Evolutionary conservation across 1,140 invertebrate genomes (phyloP).

Genomic region (Nomia melanderi): DNA sequence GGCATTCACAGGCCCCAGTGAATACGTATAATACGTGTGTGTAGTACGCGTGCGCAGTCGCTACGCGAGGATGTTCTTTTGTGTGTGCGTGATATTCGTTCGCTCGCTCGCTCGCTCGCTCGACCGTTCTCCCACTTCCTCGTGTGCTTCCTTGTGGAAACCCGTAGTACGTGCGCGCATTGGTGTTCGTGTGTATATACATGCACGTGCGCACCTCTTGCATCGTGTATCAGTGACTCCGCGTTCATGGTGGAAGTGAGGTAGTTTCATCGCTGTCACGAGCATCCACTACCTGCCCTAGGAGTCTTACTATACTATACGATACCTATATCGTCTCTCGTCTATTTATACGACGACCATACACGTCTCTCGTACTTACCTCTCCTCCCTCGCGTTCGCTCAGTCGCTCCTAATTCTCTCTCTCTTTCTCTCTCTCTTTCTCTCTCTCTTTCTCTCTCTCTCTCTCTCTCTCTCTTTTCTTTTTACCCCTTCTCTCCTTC

Average conservation of each 20-base stretch:
- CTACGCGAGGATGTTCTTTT: constrained; percentile 28
- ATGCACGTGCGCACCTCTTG: constrained; percentile 53
- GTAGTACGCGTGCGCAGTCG: constrained; percentile 40
- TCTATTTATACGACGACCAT: constrained; percentile 79
- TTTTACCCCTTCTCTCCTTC: constrained; percentile 46
- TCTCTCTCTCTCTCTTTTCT: constrained; percentile 11
- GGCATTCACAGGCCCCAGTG: constrained; percentile 31
- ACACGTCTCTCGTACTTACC: constrained; percentile 71
- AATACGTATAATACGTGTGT: constrained; percentile 21
- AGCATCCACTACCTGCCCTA: constrained; percentile 59
- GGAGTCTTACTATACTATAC: constrained; percentile 61
- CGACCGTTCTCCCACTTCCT: too few species aligned
- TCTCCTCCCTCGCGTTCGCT: constrained; percentile 54
- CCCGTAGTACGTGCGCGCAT: constrained; percentile 35
- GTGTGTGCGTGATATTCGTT: constrained; percentile 46
- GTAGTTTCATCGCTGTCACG: constrained; percentile 59
- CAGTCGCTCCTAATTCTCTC: constrained; percentile 26
- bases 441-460: constrained; percentile 47
- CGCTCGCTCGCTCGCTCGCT: constrained; percentile 40
- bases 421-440: constrained; percentile 18
- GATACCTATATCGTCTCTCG: constrained; percentile 66
- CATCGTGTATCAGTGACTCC: constrained; percentile 46
- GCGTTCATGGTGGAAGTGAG: constrained; percentile 39
- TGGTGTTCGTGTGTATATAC: constrained; percentile 27
- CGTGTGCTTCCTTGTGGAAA: constrained; percentile 29